These are phyloP conservation scores for Neocrepidodera transversa DNA, from an alignment of 2,888 invertebrate species.

Conservation along the genomic window DNA sequence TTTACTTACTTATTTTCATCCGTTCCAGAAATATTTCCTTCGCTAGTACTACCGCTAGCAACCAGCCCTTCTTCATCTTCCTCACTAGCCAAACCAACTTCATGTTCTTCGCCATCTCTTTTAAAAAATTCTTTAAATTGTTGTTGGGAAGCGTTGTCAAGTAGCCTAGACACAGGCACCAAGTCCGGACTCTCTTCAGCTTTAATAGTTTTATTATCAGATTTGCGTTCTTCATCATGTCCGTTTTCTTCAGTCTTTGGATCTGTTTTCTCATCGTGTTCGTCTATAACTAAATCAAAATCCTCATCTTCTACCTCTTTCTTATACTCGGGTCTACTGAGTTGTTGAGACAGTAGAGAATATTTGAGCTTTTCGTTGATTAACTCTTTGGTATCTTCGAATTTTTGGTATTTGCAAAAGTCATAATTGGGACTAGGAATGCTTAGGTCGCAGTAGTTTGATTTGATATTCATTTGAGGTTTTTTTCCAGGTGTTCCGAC, in stretches of 20 bases:
- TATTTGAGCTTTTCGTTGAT: conserved; percentile 76
- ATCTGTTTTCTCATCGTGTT: conserved; percentile 61
- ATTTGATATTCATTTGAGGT: conserved; percentile 53
- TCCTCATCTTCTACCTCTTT: conserved; percentile 71
- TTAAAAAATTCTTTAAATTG: conserved; percentile 73
- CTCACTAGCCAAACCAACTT: conserved; percentile 61
- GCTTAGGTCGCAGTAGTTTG: conserved; percentile 51
- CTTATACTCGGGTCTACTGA: conserved; percentile 55
- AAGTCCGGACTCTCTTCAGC: conserved; percentile 69
- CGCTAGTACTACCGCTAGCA: conserved; percentile 79
- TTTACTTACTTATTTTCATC: conserved; percentile 77
- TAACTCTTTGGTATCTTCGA: conserved; percentile 50
- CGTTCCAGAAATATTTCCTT: conserved; percentile 83
- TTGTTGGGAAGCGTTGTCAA: conserved; percentile 75
- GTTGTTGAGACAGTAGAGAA: conserved; percentile 79
- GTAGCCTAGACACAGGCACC: conserved; percentile 77
- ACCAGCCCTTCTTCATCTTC: conserved; percentile 82
- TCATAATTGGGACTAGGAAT: conserved; percentile 52
- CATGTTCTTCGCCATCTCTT: conserved; percentile 62
- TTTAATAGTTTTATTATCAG: conserved; percentile 47
- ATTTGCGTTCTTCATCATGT: conserved; percentile 41
- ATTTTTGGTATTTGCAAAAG: conserved; percentile 50
- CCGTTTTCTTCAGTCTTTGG: conserved; percentile 42
- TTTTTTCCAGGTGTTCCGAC: conserved; percentile 64
- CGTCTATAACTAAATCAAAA: conserved; percentile 71